Percentiles rank a stretch among this genome's conserved stretches.
Evolutionary conservation across 2,888 invertebrate species (phyloP).

Genomic region (Agelastica alni): DNA sequence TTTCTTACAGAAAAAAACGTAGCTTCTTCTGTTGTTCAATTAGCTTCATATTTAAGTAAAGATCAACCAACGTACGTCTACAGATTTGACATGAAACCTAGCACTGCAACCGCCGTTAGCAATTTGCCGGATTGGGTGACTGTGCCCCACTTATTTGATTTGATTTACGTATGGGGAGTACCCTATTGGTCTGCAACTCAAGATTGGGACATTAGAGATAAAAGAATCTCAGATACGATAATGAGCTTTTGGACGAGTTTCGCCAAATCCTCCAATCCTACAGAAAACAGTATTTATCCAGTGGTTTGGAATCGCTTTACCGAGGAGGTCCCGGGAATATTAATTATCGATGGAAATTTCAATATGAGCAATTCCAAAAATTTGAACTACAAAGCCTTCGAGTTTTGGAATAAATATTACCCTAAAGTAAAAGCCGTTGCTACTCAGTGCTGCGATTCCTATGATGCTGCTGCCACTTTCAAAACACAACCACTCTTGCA

Average conservation of each 20-base stretch:
- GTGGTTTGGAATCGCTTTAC: slow-evolving; percentile 77
- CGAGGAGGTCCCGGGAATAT: slow-evolving; percentile 68
- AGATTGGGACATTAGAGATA: slow-evolving; percentile 78
- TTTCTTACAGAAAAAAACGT: slow-evolving; percentile 75
- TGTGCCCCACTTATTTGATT: slow-evolving; percentile 81
- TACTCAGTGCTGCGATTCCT: slow-evolving; percentile 73
- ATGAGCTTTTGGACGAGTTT: slow-evolving; percentile 84
- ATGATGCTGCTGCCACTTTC: slow-evolving; percentile 36
- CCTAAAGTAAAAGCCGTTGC: slow-evolving; percentile 75
- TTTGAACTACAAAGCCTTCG: slow-evolving; percentile 76
- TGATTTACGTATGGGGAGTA: slow-evolving; percentile 81
- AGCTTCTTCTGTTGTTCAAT: slow-evolving; percentile 70
- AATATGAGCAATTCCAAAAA: slow-evolving; percentile 72
- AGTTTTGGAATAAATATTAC: slow-evolving; percentile 85
- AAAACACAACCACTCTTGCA: not conserved
- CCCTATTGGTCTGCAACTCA: slow-evolving; percentile 70
- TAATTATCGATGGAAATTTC: slow-evolving; percentile 77
- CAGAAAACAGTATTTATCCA: slow-evolving; percentile 67
- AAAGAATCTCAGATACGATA: slow-evolving; percentile 75
- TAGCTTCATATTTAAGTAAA: slow-evolving; percentile 68
- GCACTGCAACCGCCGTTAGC: slow-evolving; percentile 66
- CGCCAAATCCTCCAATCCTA: slow-evolving; percentile 73
- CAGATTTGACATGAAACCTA: slow-evolving; percentile 76
- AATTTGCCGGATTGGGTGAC: slow-evolving; percentile 77
- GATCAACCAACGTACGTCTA: slow-evolving; percentile 68